Evolutionary conservation across 1,140 invertebrate genomes (phyloP).

Genomic region (Hylaeus volcanicus): DNA sequence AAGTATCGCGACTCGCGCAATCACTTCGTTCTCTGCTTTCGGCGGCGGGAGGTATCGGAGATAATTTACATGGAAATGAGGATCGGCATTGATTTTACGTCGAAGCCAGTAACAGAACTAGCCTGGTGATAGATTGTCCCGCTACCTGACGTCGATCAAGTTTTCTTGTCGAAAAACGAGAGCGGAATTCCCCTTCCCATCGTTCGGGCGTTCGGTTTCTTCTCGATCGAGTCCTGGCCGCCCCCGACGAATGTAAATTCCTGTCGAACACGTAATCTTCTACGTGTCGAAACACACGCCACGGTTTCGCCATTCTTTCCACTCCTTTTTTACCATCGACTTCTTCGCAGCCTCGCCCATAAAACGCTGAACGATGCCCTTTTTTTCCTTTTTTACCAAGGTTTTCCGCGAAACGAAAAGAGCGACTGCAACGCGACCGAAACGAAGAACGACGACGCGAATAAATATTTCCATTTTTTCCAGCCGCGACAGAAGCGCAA

Average conservation of each 20-base stretch:
- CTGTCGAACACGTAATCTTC: neutral
- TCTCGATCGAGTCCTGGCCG: neutral
- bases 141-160: conserved; percentile 39
- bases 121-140: conserved; percentile 48
- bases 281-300: conserved; percentile 11
- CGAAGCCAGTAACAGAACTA: conserved; percentile 38
- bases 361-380: neutral
- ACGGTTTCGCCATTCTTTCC: neutral
- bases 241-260: conserved; percentile 4
- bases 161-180: conserved; percentile 33
- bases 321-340: neutral
- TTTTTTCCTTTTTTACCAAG: too few species aligned
- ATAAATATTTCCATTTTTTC: conserved; percentile 2
- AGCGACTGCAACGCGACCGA: neutral
- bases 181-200: neutral
- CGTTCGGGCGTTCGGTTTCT: neutral
- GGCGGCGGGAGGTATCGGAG: conserved; percentile 12
- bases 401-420: neutral
- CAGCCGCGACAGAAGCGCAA: neutral
- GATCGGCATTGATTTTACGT: conserved; percentile 59
- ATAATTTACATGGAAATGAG: conserved; percentile 60
- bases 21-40: conserved; percentile 24
- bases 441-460: neutral
- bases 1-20: too few species aligned
- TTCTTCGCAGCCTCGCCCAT: neutral